Percentiles rank a stretch among this genome's conserved stretches.
phyloP scores from a whole-genome alignment of 2,113 vertebrate species.

The Alexandromys fortis region DNA sequence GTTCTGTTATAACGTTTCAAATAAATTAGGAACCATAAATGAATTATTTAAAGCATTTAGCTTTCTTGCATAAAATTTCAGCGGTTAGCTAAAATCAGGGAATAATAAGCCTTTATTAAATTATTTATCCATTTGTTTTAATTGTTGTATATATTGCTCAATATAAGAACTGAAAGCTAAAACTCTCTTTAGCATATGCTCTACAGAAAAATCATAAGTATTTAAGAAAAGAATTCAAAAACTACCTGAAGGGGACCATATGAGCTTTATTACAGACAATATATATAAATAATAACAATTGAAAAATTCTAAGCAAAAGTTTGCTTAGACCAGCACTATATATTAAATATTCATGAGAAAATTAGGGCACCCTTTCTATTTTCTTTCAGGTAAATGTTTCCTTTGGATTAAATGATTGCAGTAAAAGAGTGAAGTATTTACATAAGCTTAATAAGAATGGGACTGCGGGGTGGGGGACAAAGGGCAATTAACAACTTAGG shows the following conservation, averaged over 20 bases:
- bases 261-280: neutral
- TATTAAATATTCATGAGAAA: neutral
- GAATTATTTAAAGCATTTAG: conserved; percentile 1
- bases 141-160: neutral
- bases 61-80: neutral
- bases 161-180: neutral
- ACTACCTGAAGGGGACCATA: neutral
- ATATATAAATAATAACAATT: too few species aligned
- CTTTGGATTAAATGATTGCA: neutral
- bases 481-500: neutral
- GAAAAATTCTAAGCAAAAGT: neutral
- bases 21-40: conserved; percentile 43
- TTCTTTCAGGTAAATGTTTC: neutral
- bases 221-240: conserved; percentile 41
- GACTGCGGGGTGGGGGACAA: neutral
- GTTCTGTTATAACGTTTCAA: conserved; percentile 46
- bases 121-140: neutral
- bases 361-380: neutral
- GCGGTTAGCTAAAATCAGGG: neutral
- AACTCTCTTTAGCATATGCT: neutral
- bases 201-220: neutral
- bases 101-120: conserved; percentile 7
- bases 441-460: neutral
- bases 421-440: neutral
- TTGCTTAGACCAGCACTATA: neutral